These are phyloP conservation scores for Leptopterna dolabrata DNA, from an alignment of 2,888 invertebrate species.

Conservation along the genomic window DNA sequence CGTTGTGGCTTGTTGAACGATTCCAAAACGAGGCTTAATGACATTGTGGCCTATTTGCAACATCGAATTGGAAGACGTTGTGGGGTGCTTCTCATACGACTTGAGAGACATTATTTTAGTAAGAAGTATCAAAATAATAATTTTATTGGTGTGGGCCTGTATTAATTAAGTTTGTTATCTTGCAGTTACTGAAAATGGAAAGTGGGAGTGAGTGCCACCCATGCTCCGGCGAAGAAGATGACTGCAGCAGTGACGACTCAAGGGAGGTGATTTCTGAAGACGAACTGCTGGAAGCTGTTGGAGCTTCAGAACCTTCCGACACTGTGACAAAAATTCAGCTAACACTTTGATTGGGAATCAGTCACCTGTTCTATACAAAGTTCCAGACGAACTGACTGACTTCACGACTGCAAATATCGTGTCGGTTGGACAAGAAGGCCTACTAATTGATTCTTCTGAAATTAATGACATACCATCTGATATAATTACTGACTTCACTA, in stretches of 20 bases:
- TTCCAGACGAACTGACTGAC: no score
- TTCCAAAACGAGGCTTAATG: no score
- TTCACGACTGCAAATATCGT: no score
- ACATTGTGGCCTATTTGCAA: no score
- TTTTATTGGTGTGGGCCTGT: not conserved
- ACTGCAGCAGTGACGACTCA: not conserved
- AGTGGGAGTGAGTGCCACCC: slow-evolving; percentile 12
- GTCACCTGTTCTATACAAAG: no score
- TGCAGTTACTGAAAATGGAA: slow-evolving; percentile 15
- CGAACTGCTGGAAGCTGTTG: not conserved
- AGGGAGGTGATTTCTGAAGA: not conserved
- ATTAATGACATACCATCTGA: not conserved
- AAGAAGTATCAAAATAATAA: not conserved
- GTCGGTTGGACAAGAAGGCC: not conserved
- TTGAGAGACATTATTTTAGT: no score
- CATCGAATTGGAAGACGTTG: no score
- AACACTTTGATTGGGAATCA: not conserved
- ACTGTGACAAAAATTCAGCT: not conserved
- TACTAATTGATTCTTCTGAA: not conserved
- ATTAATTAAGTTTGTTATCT: slow-evolving; percentile 9
- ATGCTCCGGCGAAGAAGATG: not conserved
- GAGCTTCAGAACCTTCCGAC: not conserved
- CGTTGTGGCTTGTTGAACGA: no score
- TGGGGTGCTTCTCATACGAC: no score
- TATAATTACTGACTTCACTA: not conserved